phyloP scores from a whole-genome alignment of 2,797 vertebrate genomes.

The Takifugu rubripes region DNA sequence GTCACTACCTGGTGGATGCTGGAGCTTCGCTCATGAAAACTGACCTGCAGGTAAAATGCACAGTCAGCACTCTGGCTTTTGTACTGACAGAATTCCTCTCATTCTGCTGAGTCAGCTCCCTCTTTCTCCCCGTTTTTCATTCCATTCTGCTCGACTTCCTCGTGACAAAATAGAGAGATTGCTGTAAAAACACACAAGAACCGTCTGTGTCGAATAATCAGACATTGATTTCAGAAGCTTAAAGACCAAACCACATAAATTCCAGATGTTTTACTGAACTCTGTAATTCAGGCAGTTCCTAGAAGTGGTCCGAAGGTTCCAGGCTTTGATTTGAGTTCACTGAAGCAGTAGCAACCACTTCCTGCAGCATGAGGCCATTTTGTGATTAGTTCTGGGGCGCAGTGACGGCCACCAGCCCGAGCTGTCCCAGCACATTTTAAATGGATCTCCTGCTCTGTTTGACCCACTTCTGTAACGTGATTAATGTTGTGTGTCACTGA shows the following conservation, averaged over 20 bases:
- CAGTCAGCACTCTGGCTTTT: background rate
- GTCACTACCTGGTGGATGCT: conserved; percentile 90
- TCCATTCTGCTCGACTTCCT: no score
- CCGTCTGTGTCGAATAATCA: no score
- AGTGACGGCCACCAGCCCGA: conserved; percentile 24
- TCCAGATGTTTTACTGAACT: background rate
- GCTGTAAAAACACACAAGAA: no score
- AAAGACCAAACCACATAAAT: no score
- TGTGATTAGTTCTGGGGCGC: conserved; percentile 17
- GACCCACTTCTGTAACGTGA: conserved; percentile 66
- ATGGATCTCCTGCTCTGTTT: conserved; percentile 36
- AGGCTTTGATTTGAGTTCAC: background rate
- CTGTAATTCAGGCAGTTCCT: background rate
- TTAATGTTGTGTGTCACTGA: conserved; percentile 67
- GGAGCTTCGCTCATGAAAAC: conserved; percentile 95
- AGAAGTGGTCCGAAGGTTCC: background rate
- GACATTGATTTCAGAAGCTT: no score
- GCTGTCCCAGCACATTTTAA: conserved; percentile 7
- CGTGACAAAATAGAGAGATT: no score
- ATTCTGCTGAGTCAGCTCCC: no score
- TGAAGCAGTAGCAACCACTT: background rate
- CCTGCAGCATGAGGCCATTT: background rate
- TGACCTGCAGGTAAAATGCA: conserved; percentile 83
- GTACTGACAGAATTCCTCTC: no score
- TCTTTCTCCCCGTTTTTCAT: no score